Conservation (phyloP, 2,113 vertebrate genomes). For the Nothocercus nigrocapillus region DNA sequence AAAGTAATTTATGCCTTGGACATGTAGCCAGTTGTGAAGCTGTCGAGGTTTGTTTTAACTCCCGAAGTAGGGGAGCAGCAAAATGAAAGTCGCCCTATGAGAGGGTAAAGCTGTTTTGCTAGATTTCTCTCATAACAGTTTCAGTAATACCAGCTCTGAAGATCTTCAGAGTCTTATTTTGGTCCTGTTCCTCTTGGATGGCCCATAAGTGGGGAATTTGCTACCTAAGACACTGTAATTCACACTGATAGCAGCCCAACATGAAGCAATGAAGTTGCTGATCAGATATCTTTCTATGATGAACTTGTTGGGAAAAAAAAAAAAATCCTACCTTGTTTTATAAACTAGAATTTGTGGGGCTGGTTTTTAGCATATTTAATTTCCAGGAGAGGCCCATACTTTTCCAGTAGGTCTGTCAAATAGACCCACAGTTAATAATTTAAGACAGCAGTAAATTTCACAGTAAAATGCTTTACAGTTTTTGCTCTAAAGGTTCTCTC, state of each 20-base stretch:
- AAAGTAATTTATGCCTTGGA: background rate
- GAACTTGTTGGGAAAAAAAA: background rate
- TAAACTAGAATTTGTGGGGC: background rate
- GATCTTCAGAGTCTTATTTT: background rate
- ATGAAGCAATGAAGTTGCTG: background rate
- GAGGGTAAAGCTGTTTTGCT: background rate
- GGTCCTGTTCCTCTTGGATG: background rate
- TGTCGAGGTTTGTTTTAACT: background rate
- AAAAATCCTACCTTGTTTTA: background rate
- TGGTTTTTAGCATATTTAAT: background rate
- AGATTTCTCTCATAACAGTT: background rate
- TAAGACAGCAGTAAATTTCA: background rate
- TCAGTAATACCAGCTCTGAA: background rate
- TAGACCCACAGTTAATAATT: background rate
- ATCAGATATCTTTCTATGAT: background rate
- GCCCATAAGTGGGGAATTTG: background rate
- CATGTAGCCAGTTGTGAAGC: background rate
- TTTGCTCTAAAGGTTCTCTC: background rate
- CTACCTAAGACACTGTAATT: no score
- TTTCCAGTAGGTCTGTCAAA: background rate
- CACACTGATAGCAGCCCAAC: no score
- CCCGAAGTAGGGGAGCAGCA: background rate
- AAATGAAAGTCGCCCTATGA: fast-evolving
- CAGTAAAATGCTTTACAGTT: background rate
- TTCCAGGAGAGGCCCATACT: background rate